These are phyloP conservation scores for Bombus ignitus DNA, from an alignment of 1,140 invertebrate species.

Conservation along the genomic window DNA sequence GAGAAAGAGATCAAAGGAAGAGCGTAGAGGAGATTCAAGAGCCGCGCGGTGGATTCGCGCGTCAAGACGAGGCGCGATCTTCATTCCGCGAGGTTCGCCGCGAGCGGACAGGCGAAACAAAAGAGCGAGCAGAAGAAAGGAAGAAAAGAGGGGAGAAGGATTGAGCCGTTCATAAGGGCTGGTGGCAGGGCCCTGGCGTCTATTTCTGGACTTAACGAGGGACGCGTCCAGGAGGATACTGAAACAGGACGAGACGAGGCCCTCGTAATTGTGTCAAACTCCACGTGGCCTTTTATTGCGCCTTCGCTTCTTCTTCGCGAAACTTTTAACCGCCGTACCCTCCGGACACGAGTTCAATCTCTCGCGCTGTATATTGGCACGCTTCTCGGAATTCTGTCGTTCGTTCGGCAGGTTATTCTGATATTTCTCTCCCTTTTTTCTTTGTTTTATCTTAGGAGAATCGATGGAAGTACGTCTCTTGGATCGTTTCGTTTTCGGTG, in stretches of 20 bases:
- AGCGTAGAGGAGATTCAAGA: constrained; percentile 35
- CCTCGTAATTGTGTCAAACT: constrained; percentile 49
- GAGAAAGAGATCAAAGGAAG: not conserved
- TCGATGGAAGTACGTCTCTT: not conserved
- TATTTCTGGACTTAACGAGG: constrained; percentile 52
- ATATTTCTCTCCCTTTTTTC: not conserved
- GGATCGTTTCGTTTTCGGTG: not conserved
- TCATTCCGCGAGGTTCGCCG: constrained; percentile 48
- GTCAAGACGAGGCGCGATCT: constrained; percentile 57
- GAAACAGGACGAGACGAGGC: constrained; percentile 29
- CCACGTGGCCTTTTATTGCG: constrained; percentile 41
- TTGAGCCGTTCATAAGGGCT: constrained; percentile 42
- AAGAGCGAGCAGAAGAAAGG: constrained; percentile 48
- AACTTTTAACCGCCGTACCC: constrained; percentile 2
- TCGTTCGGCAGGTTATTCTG: not conserved
- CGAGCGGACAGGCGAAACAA: constrained; percentile 62
- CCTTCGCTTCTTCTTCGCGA: not conserved
- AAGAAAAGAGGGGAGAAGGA: constrained; percentile 27
- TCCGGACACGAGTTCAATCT: not conserved
- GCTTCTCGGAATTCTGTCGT: not conserved
- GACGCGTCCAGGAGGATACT: constrained; percentile 30
- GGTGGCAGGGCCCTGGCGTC: not conserved
- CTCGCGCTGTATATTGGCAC: not conserved
- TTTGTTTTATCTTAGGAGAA: not conserved
- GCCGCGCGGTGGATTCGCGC: constrained; percentile 46